Conservation (phyloP, 2,797 vertebrate genomes). For the Fundulus diaphanus region DNA sequence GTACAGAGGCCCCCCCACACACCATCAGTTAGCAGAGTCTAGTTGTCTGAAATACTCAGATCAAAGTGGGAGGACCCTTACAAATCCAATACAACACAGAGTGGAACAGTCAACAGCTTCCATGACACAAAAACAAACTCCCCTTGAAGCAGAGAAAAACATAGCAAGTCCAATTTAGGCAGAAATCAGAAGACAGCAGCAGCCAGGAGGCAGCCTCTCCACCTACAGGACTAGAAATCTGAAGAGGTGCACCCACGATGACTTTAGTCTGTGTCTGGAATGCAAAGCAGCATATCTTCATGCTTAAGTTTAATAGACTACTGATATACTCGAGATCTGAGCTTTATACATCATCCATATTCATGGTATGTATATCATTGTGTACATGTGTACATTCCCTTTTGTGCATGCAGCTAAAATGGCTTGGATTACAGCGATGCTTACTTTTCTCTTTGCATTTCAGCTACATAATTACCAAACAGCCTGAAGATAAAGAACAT, state of each 20-base stretch:
- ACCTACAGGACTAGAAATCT: slow-evolving; percentile 26
- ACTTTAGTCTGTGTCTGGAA: slow-evolving; percentile 11
- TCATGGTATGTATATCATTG: neutral
- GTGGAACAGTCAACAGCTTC: slow-evolving; percentile 40
- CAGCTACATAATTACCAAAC: neutral
- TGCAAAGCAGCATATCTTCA: neutral
- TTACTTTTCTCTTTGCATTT: neutral
- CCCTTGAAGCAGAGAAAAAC: slow-evolving; percentile 20
- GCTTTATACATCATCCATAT: slow-evolving; percentile 2
- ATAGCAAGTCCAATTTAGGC: slow-evolving; percentile 27
- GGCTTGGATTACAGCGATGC: neutral
- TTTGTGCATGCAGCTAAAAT: neutral
- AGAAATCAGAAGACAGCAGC: slow-evolving; percentile 19
- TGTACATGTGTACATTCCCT: neutral
- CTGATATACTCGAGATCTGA: neutral
- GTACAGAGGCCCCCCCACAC: slow-evolving; percentile 45
- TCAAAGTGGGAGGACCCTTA: slow-evolving; percentile 53
- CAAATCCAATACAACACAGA: slow-evolving; percentile 47
- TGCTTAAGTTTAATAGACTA: neutral
- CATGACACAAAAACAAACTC: slow-evolving; percentile 42
- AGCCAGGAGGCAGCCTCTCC: slow-evolving; percentile 16
- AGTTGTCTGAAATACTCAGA: slow-evolving; percentile 52
- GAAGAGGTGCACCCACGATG: slow-evolving; percentile 9
- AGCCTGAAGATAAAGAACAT: neutral
- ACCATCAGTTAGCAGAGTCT: slow-evolving; percentile 51